Evolutionary conservation across 1,140 invertebrate species (phyloP).

Genomic region (Bombus turneri): DNA sequence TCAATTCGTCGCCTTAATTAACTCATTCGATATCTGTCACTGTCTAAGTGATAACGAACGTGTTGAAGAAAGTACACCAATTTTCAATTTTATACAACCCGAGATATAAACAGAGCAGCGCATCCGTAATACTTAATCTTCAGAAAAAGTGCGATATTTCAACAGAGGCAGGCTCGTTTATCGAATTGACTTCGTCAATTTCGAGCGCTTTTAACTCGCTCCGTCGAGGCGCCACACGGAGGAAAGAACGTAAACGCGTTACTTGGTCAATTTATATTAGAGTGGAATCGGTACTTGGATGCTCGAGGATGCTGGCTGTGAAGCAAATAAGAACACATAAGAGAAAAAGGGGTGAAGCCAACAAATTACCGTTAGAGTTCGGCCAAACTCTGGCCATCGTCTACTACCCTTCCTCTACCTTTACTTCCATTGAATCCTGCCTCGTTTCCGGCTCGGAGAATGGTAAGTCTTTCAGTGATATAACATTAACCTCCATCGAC

Average conservation of each 20-base stretch:
- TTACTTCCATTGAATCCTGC: slow-evolving; percentile 16
- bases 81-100: too few relatives aligned
- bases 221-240: not conserved
- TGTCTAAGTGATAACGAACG: too few relatives aligned
- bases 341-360: slow-evolving; percentile 41
- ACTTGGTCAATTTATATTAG: not conserved
- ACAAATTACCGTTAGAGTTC: slow-evolving; percentile 46
- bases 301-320: not conserved
- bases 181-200: not conserved
- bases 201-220: not conserved
- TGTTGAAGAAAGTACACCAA: too few relatives aligned
- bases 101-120: not conserved
- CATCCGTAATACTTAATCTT: not conserved
- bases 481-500: slow-evolving; percentile 66
- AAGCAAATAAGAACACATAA: slow-evolving; percentile 32
- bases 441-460: slow-evolving; percentile 50
- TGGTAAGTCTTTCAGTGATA: slow-evolving; percentile 61
- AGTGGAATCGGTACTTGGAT: not conserved
- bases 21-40: too few relatives aligned
- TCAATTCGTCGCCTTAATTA: too few relatives aligned
- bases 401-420: not conserved
- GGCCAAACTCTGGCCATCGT: slow-evolving; percentile 25
- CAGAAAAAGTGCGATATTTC: not conserved
- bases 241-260: not conserved
- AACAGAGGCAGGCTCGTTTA: not conserved